phyloP scores from a whole-genome alignment of 2,888 invertebrate species.

The Sericinus montela region DNA sequence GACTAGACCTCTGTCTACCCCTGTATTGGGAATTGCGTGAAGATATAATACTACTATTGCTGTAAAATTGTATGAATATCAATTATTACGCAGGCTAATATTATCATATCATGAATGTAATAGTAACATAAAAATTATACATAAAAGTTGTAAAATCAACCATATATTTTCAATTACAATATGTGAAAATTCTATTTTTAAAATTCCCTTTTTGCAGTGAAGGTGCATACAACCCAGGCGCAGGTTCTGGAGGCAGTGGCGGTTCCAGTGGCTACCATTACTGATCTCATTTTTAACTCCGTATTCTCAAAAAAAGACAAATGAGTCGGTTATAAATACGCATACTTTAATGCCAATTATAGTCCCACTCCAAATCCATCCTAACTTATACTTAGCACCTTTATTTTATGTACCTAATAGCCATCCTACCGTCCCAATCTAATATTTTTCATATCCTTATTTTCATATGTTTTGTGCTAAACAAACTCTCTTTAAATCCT shows the following conservation, averaged over 20 bases:
- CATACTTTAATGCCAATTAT: slow-evolving; percentile 13
- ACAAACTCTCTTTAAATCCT: too few relatives aligned
- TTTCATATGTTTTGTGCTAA: not conserved
- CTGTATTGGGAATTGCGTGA: too few relatives aligned
- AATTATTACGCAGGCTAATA: too few relatives aligned
- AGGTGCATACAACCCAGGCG: slow-evolving; percentile 58
- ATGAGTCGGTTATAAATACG: slow-evolving; percentile 29
- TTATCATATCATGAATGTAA: too few relatives aligned
- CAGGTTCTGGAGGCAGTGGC: slow-evolving; percentile 32
- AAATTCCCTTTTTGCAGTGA: slow-evolving; percentile 43
- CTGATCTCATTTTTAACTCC: slow-evolving; percentile 46
- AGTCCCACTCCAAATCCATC: slow-evolving; percentile 2
- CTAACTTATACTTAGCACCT: slow-evolving; percentile 8
- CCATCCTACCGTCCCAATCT: not conserved
- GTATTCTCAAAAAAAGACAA: slow-evolving; percentile 29
- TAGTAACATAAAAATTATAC: too few relatives aligned
- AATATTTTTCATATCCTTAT: not conserved
- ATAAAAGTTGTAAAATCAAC: too few relatives aligned
- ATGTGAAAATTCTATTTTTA: slow-evolving; percentile 18
- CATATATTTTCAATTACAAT: not conserved
- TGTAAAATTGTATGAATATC: too few relatives aligned
- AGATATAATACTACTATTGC: too few relatives aligned
- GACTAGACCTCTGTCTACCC: too few relatives aligned
- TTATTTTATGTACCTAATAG: slow-evolving; percentile 9
- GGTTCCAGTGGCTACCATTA: slow-evolving; percentile 60